Evolutionary conservation across 1,140 invertebrate genomes (phyloP).

Genomic region (Antheraea mylitta): DNA sequence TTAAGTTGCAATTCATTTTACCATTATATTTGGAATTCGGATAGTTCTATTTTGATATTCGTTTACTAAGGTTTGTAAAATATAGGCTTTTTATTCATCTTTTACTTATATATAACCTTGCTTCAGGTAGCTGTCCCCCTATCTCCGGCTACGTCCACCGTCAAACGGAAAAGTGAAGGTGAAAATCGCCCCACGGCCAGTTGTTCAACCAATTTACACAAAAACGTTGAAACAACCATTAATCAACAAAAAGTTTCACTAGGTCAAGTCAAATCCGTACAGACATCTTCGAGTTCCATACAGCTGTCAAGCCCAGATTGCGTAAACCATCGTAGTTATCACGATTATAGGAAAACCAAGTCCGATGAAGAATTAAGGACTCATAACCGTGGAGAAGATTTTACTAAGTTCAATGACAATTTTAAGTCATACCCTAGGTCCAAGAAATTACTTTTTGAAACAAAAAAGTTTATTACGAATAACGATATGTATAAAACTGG

Average conservation of each 20-base stretch:
- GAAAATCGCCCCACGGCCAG: slow-evolving; percentile 10
- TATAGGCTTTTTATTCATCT: no score
- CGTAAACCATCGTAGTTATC: neutral
- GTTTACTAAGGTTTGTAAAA: no score
- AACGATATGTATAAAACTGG: neutral
- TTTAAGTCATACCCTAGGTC: neutral
- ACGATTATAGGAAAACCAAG: slow-evolving; percentile 27
- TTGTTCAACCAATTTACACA: slow-evolving; percentile 13
- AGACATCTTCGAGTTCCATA: slow-evolving; percentile 25
- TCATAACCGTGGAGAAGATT: slow-evolving; percentile 16
- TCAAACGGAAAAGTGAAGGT: slow-evolving; percentile 19
- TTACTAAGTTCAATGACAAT: neutral
- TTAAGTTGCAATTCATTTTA: no score
- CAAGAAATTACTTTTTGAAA: neutral
- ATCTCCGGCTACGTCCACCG: slow-evolving; percentile 17
- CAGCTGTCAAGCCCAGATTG: slow-evolving; percentile 10
- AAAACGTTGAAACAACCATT: slow-evolving; percentile 6
- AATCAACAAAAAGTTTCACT: slow-evolving; percentile 1
- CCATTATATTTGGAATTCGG: no score
- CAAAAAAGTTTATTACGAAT: neutral
- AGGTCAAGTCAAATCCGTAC: slow-evolving; percentile 16
- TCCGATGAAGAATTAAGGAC: slow-evolving; percentile 36
- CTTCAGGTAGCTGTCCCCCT: slow-evolving; percentile 37
- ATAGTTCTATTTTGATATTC: no score
- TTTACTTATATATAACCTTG: slow-evolving; percentile 8